Base-by-base conservation (phyloP, 2,113 vertebrate genomes). In the Ciconia boyciana region DNA sequence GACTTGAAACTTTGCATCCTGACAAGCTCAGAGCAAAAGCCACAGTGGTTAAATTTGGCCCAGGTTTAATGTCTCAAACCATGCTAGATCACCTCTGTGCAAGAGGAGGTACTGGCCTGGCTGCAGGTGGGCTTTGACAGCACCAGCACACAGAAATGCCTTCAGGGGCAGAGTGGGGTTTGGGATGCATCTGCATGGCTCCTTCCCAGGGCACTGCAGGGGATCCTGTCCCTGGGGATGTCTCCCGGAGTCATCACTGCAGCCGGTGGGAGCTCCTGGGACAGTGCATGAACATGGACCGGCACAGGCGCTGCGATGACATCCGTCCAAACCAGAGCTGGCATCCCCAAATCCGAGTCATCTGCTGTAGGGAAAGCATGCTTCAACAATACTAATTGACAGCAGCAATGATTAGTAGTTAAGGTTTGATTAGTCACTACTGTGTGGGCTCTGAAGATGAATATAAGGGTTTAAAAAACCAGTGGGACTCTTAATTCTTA, bases 201-300 rank as follows among this genome's bases (percentile, higher is more conserved):
- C 36, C 62, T 62, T 54, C 70, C 51, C 76, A 74, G 49, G 43
- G 24, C 3, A 1, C 41, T 83, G 83, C 83, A 93, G 70, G 12
- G 69, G 24, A 19, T 24, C 46, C 16, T 95, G 62, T 48, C 69
- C 43, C 25, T 4, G 5, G 17, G 72, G 15, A 39, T n/a, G 39
- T 77, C 48, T 58, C 19, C 61, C 46, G 57, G 90, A 95, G 92
- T 75, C 71, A 51, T 90, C 83, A 3, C 69, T 94, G 78, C 28
- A 95, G 90, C 91, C 46, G 52, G 28, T 88, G 57, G 52, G 90
- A 97, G 90, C n/a, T 36, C n/a, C 54, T 29, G 65, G 78, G 55
- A 31, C 71, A 24, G 39, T 20, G 34, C 36, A 7, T 26, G 31
- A 26, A 4, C 39, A 4, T 5, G 21, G 49, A 28, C 48, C 16